These are phyloP conservation scores for Pseudomyrmex flavicornis DNA, from an alignment of 1,140 invertebrate species.

Conservation along the genomic window DNA sequence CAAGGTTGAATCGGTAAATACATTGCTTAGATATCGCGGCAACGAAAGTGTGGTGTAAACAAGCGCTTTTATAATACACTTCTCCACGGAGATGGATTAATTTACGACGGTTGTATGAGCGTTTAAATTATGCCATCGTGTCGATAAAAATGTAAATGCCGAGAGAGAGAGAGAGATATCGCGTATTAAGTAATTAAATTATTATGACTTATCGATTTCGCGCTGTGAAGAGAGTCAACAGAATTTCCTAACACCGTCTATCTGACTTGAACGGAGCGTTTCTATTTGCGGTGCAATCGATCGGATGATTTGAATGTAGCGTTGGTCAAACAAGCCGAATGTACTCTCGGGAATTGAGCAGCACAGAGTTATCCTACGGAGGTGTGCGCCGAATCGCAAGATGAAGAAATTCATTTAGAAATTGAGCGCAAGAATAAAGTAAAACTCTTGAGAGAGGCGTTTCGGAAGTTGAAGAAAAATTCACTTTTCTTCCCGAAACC, in stretches of 20 bases:
- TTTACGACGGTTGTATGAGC: constrained; percentile 9
- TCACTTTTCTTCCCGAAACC: not conserved
- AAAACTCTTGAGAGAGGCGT: not conserved
- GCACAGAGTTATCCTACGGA: not conserved
- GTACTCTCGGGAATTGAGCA: constrained; percentile 52
- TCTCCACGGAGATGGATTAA: too few relatives aligned
- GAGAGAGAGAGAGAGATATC: not conserved
- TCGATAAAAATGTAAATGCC: too few relatives aligned
- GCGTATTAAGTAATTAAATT: constrained; percentile 63
- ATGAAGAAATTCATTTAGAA: constrained; percentile 22
- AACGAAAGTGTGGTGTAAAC: constrained; percentile 2
- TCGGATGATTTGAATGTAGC: constrained; percentile 49
- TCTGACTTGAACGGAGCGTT: constrained; percentile 43
- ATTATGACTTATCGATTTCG: constrained; percentile 66
- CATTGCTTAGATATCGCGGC: not conserved
- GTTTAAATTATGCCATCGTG: not conserved
- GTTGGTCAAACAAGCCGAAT: constrained; percentile 52
- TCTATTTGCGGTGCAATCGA: constrained; percentile 58
- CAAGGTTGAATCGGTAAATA: not conserved
- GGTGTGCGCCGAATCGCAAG: constrained; percentile 16
- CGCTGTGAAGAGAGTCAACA: not conserved
- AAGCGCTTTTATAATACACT: not conserved
- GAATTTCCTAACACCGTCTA: constrained; percentile 40
- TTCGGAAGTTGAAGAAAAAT: not conserved
- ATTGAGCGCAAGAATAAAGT: not conserved